Conservation (phyloP, 2,888 invertebrate species). For the Volucella inflata region DNA sequence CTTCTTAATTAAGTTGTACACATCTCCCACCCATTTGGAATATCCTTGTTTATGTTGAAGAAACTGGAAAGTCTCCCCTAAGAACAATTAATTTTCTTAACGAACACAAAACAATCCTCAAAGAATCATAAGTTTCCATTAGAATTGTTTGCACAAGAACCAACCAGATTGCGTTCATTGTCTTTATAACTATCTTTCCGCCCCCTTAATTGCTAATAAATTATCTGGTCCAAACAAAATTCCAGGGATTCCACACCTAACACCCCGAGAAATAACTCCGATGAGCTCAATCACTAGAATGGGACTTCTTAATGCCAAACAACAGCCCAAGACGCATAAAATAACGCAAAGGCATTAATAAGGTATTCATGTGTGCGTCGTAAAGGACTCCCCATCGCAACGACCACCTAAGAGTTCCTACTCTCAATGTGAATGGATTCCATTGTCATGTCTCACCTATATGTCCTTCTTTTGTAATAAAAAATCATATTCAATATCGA, state of each 20-base stretch:
- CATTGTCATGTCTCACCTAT: background rate
- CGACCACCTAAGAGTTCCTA: constrained; percentile 44
- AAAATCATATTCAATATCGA: constrained; percentile 42
- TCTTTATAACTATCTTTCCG: constrained; percentile 22
- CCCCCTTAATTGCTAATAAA: constrained; percentile 46
- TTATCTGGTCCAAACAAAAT: constrained; percentile 35
- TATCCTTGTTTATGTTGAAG: constrained; percentile 8
- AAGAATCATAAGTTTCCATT: constrained; percentile 42
- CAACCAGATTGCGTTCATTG: constrained; percentile 39
- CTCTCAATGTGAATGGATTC: background rate
- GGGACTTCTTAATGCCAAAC: background rate
- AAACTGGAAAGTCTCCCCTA: background rate
- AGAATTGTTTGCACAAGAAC: constrained; percentile 36
- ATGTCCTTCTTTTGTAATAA: background rate
- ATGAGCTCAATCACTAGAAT: constrained; percentile 35
- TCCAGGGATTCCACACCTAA: constrained; percentile 28
- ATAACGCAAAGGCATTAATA: constrained; percentile 43
- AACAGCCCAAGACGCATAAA: constrained; percentile 30
- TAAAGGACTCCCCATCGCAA: constrained; percentile 33
- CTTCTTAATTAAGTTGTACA: constrained; percentile 3
- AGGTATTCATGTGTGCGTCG: constrained; percentile 49
- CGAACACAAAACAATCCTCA: constrained; percentile 23
- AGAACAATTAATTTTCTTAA: constrained; percentile 34
- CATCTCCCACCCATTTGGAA: background rate
- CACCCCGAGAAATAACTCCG: constrained; percentile 8